Evolutionary conservation across 2,888 invertebrate genomes (phyloP), one percentile per base, ranked within the genome.

Genomic region (Parnassius smintheus): DNA sequence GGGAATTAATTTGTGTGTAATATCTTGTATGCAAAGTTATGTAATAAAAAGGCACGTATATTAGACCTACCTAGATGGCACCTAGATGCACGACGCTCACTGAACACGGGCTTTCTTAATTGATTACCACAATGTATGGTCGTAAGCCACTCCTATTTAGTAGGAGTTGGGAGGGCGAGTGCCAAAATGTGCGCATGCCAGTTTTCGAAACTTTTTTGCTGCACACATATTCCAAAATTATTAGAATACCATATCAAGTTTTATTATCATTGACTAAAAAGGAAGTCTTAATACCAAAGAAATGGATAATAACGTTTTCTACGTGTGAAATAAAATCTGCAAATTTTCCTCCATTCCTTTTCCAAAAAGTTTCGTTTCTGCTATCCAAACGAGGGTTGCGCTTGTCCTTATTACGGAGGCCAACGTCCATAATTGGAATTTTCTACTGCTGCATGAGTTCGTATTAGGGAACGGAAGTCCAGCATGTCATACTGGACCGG

Each of bases 401-500:
- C 65, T 66, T 65, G 66, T 68, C 73, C 73, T 78, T 85, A 79
- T 78, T 72, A 70, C 75, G 65, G 66, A 55, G 46, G 67, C 12
- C 74, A 82, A 70, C 72, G 80, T 78, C 53, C 71, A 77, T 78
- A 81, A 83, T 83, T 76, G 81, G 72, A 68, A 71, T 70, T 70
- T 70, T 68, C 66, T 61, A 67, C 66, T 63, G 56, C 73, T 67
- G 68, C 60, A 64, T 60, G 71, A 72, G 71, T 69, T 70, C 70
- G 72, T 74, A 81, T 78, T 77, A 78, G 74, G 51, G 74, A 75
- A 74, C 75, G 78, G 76, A 81, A 81, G 85, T 86, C 83, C 82
- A 71, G 74, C 74, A 75, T 82, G 86, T 83, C 83, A 81, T 75
- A 73, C 75, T 70, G 78, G 77, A 70, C 80, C 76, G 83, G 81